Conservation (phyloP, 2,888 invertebrate genomes). For the Drosophila robusta region DNA sequence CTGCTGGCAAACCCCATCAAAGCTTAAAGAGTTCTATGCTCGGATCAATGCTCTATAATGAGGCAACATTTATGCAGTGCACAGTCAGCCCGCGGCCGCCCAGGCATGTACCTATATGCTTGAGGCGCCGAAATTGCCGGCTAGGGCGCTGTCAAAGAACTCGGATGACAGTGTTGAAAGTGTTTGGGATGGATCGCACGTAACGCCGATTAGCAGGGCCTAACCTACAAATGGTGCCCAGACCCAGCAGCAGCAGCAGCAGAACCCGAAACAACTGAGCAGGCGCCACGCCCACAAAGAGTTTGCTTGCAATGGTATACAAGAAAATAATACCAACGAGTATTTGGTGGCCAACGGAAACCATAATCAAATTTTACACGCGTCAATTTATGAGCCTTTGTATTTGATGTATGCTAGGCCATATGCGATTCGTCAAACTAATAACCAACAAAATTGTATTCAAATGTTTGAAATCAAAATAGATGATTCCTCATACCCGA, state of each 20-base stretch:
- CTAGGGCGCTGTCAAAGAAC: constrained; percentile 15
- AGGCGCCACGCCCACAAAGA: constrained; percentile 26
- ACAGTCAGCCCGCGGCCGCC: constrained; percentile 30
- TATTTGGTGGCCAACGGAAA: constrained; percentile 32
- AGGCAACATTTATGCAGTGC: constrained; percentile 74
- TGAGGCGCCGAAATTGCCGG: constrained; percentile 33
- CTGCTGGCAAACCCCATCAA: constrained; percentile 1
- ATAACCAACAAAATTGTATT: constrained; percentile 15
- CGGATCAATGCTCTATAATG: constrained; percentile 53
- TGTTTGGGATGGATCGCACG: constrained; percentile 73
- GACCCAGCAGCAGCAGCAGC: background rate
- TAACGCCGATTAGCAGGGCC: constrained; percentile 71
- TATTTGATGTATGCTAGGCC: constrained; percentile 13
- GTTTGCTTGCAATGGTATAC: background rate
- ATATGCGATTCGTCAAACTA: constrained; percentile 21
- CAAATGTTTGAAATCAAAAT: constrained; percentile 38
- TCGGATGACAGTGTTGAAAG: constrained; percentile 7
- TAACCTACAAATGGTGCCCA: constrained; percentile 52
- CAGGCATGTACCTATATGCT: constrained; percentile 35
- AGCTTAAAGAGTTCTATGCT: constrained; percentile 32
- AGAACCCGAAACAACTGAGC: background rate
- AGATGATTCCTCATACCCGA: constrained; percentile 12
- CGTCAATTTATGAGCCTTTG: constrained; percentile 52
- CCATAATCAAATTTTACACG: constrained; percentile 21
- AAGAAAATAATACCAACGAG: constrained; percentile 3